phyloP scores from a whole-genome alignment of 2,888 invertebrate species.

The Arge pagana region DNA sequence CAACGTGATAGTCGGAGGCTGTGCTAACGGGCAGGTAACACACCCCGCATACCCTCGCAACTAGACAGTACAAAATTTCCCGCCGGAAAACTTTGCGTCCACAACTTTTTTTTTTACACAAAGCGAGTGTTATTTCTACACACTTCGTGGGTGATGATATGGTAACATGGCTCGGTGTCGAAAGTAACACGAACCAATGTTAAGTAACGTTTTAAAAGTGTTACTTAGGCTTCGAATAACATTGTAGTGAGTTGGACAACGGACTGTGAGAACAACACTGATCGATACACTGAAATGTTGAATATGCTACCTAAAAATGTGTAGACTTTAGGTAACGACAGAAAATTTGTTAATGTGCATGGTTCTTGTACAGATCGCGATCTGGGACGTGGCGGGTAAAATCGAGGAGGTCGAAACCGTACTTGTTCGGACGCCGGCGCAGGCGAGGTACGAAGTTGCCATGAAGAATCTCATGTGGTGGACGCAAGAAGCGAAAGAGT shows the following conservation, averaged over 20 bases:
- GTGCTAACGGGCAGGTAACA: slow-evolving; percentile 66
- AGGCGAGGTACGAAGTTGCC: slow-evolving; percentile 66
- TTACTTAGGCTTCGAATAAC: too few relatives aligned
- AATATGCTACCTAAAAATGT: too few relatives aligned
- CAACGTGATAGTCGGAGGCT: slow-evolving; percentile 73
- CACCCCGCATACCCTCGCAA: neutral
- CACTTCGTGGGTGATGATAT: too few relatives aligned
- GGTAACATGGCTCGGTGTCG: too few relatives aligned
- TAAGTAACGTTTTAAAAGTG: too few relatives aligned
- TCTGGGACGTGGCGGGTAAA: slow-evolving; percentile 73
- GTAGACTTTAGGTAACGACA: neutral
- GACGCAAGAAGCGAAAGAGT: slow-evolving; percentile 69
- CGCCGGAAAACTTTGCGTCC: too few relatives aligned
- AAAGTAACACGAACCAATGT: too few relatives aligned
- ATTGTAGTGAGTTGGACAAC: too few relatives aligned
- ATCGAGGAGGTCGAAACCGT: slow-evolving; percentile 67
- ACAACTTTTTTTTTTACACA: too few relatives aligned
- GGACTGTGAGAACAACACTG: too few relatives aligned
- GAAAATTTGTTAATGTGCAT: neutral
- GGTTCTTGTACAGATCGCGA: slow-evolving; percentile 63
- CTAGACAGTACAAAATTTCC: neutral
- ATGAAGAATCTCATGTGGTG: slow-evolving; percentile 70
- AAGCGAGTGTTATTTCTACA: too few relatives aligned
- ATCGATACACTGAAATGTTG: too few relatives aligned
- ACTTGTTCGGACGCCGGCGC: slow-evolving; percentile 66